phyloP scores from a whole-genome alignment of 2,888 invertebrate genomes.

The Atrina japonica region DNA sequence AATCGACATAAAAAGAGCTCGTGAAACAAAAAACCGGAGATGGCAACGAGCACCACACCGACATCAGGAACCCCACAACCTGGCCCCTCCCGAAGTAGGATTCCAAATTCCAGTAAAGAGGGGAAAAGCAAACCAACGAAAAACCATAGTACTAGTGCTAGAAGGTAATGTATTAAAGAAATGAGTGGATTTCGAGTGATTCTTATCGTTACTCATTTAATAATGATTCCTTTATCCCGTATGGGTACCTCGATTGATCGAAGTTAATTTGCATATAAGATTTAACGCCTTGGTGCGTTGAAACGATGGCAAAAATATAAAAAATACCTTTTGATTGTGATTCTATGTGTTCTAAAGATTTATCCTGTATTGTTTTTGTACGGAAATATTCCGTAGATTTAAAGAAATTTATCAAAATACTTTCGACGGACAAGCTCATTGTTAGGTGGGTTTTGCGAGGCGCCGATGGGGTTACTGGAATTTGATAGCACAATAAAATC shows the following conservation, averaged over 20 bases:
- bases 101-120: constrained; percentile 6
- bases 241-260: constrained; percentile 9
- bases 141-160: constrained; percentile 32
- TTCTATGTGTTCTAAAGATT: constrained; percentile 39
- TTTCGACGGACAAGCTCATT: constrained; percentile 20
- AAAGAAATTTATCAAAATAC: constrained; percentile 35
- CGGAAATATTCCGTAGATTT: constrained; percentile 33
- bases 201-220: too few relatives aligned
- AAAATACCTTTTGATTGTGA: constrained; percentile 35
- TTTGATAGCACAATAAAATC: too few relatives aligned
- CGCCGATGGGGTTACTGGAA: background rate
- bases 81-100: constrained; percentile 12
- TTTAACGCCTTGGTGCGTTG: constrained; percentile 49
- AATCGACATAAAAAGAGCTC: too few relatives aligned
- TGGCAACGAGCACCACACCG: constrained; percentile 4
- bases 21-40: background rate
- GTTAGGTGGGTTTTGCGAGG: constrained; percentile 3
- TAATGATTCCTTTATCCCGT: background rate
- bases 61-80: constrained; percentile 14
- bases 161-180: constrained; percentile 17
- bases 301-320: constrained; percentile 5
- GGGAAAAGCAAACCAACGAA: constrained; percentile 20
- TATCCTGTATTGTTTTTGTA: constrained; percentile 39
- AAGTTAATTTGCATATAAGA: constrained; percentile 72
- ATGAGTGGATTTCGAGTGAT: background rate